Base-by-base conservation (phyloP, 2,888 invertebrate genomes). In the Melanostoma mellinum region DNA sequence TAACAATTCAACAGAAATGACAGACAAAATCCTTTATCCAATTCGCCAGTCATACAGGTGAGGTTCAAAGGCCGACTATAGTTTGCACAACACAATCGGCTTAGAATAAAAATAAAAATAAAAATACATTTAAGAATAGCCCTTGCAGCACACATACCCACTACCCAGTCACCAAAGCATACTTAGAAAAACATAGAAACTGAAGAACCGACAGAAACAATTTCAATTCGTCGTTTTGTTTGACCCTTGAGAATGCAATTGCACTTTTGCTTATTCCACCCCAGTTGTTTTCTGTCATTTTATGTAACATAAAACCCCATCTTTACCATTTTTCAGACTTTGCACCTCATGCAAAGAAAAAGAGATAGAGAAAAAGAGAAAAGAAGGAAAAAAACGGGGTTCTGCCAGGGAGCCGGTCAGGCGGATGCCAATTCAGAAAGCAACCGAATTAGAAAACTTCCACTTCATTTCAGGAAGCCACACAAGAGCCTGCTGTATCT, bases 381-480 rank as follows among this genome's bases (percentile, higher is more conserved):
- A 46, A 6, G 3, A 30, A 36, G 2, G 2, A 8, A 42, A n/a
- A 6, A 6, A 3, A 5, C 8, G 6, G 42, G 9, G 9, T 42
- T 9, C 42, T 3, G 44, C 10, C n/a, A 6, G 38, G 6, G 8
- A 30, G 56, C 40, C 44, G 38, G 50, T 40, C 30, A n/a, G 52
- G 65, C 10, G 44, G 53, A 65, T 40, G 61, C 46, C 73, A 60
- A 68, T 63, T 63, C 69, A 42, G 50, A 65, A 42, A 52, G 77
- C 60, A 77, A 71, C 33, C 35, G 72, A 72, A 81, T 81, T 68
- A 72, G 76, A 81, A 77, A 81, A 81, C 81, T 63, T 81, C 67
- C 65, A 72, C 72, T 81, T 81, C 71, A 77, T 72, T 77, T 76
- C 67, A 81, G 81, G 81, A 81, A 81, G 81, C 81, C 81, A 76